These are phyloP conservation scores for Ammodytes dubius DNA, from an alignment of 2,113 vertebrate genomes.

Conservation along the genomic window DNA sequence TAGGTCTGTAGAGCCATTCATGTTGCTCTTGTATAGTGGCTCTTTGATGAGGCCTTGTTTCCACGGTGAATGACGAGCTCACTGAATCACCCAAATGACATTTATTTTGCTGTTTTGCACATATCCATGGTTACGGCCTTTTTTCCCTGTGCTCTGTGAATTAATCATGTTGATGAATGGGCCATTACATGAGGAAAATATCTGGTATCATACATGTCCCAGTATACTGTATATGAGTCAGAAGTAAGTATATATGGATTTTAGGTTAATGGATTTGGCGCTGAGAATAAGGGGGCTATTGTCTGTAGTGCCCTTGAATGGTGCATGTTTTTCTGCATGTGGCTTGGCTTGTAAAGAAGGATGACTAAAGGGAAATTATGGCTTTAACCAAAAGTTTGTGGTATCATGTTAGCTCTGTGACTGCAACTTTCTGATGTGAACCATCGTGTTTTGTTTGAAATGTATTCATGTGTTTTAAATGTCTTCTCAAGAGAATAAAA, in stretches of 20 bases:
- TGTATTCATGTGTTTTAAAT: slow-evolving; percentile 44
- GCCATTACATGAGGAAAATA: slow-evolving; percentile 52
- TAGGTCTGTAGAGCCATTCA: slow-evolving; percentile 54
- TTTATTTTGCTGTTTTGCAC: slow-evolving; percentile 73
- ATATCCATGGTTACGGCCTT: slow-evolving; percentile 68
- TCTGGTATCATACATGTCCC: slow-evolving; percentile 50
- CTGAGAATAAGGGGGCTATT: slow-evolving; percentile 45
- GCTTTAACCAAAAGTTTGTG: slow-evolving; percentile 31
- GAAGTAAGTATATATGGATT: slow-evolving; percentile 25
- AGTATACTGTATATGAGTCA: slow-evolving; percentile 58
- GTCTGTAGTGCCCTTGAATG: slow-evolving; percentile 44
- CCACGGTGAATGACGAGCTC: slow-evolving; percentile 75
- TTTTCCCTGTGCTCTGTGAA: slow-evolving; percentile 52
- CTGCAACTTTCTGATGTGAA: slow-evolving; percentile 69
- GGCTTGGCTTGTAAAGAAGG: slow-evolving; percentile 59
- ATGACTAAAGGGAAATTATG: slow-evolving; percentile 17
- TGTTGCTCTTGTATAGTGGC: slow-evolving; percentile 29
- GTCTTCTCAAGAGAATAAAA: slow-evolving; percentile 68
- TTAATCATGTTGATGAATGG: slow-evolving; percentile 47
- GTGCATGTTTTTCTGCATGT: slow-evolving; percentile 73
- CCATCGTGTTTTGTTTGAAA: slow-evolving; percentile 36
- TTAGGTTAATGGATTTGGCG: slow-evolving; percentile 47
- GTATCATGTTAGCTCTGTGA: slow-evolving; percentile 56
- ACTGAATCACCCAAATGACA: slow-evolving; percentile 48
- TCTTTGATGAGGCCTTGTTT: slow-evolving; percentile 65